These are phyloP conservation scores for Augiades crinisus DNA, from an alignment of 2,888 invertebrate species.

Conservation along the genomic window DNA sequence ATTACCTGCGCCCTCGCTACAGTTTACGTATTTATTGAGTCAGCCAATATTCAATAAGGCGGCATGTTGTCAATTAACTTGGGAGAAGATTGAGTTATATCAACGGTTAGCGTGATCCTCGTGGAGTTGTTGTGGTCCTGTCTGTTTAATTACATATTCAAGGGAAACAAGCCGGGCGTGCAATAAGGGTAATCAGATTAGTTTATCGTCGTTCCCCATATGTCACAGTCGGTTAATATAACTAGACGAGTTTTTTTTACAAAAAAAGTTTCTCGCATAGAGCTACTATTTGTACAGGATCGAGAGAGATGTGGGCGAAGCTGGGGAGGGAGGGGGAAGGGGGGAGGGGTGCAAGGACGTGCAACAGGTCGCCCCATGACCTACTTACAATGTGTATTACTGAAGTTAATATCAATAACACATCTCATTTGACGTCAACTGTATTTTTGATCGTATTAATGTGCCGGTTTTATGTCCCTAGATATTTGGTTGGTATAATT, in stretches of 20 bases:
- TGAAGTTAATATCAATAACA: not conserved
- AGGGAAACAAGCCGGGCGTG: too few species aligned
- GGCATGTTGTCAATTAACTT: constrained; percentile 24
- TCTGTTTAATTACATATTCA: too few species aligned
- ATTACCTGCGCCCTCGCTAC: constrained; percentile 41
- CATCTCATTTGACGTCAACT: not conserved
- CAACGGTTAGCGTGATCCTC: not conserved
- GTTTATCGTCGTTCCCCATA: too few species aligned
- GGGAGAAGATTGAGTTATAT: constrained; percentile 8
- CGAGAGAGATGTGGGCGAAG: too few species aligned
- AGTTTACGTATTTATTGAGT: constrained; percentile 47
- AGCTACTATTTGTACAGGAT: too few species aligned
- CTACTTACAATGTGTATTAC: constrained; percentile 46
- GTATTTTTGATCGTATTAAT: not conserved
- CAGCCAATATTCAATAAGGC: constrained; percentile 33
- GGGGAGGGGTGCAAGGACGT: constrained; percentile 45
- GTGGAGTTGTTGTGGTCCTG: too few species aligned
- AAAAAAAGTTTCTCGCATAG: too few species aligned
- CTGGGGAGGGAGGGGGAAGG: constrained; percentile 24
- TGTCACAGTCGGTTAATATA: too few species aligned
- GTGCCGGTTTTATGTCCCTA: not conserved
- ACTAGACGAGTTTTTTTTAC: too few species aligned
- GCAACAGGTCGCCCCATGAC: constrained; percentile 64
- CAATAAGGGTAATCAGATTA: too few species aligned
- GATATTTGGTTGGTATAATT: too few species aligned